Percentiles rank a stretch among this genome's conserved stretches.
Evolutionary conservation across 2,888 invertebrate genomes (phyloP).

Genomic region (Coleophora deauratella): DNA sequence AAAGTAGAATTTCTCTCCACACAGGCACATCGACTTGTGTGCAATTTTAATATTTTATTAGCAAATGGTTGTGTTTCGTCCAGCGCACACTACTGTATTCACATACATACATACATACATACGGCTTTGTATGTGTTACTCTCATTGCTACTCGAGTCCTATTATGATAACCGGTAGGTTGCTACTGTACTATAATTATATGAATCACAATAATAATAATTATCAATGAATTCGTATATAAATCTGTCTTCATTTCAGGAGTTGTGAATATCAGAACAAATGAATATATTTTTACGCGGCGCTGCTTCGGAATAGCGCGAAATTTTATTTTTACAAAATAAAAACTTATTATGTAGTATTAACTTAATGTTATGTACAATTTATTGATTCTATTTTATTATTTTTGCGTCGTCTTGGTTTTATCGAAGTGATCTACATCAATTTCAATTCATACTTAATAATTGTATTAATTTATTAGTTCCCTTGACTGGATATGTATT

Average conservation of each 20-base stretch:
- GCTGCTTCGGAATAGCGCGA: slow-evolving; percentile 53
- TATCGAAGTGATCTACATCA: slow-evolving; percentile 15
- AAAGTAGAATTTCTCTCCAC: too few relatives aligned
- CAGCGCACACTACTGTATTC: slow-evolving; percentile 33
- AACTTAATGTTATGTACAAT: slow-evolving; percentile 23
- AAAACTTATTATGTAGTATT: too few relatives aligned
- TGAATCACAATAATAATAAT: too few relatives aligned
- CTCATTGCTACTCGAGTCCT: slow-evolving; percentile 4
- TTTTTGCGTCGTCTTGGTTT: slow-evolving; percentile 27
- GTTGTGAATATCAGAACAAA: slow-evolving; percentile 56
- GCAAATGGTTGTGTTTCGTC: slow-evolving; percentile 49
- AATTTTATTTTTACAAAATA: slow-evolving; percentile 35
- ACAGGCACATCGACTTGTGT: slow-evolving; percentile 31
- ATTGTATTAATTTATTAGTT: slow-evolving; percentile 35
- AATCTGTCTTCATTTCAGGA: slow-evolving; percentile 20
- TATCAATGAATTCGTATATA: too few relatives aligned
- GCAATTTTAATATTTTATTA: slow-evolving; percentile 58
- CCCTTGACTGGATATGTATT: slow-evolving; percentile 40
- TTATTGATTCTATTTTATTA: slow-evolving; percentile 12
- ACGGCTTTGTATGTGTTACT: slow-evolving; percentile 15
- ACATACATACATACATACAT: slow-evolving; percentile 8
- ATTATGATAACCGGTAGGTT: background rate
- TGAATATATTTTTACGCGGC: slow-evolving; percentile 40
- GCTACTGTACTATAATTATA: too few relatives aligned
- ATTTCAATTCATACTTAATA: slow-evolving; percentile 21